Percentiles rank a stretch among this genome's conserved stretches.
Conservation (phyloP, 2,113 vertebrate genomes). For the Oreochromis tanganicae region DNA sequence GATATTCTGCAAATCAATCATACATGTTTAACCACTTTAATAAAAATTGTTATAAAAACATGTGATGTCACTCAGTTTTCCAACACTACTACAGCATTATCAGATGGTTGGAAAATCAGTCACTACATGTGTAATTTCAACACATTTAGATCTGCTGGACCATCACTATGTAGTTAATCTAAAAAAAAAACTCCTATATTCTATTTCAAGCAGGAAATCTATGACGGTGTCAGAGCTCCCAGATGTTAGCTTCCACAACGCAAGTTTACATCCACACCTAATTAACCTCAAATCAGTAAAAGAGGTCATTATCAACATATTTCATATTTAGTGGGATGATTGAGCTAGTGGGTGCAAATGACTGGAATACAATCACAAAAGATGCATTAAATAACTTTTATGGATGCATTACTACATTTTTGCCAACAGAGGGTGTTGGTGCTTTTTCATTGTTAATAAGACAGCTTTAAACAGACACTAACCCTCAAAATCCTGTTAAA, state of each 20-base stretch:
- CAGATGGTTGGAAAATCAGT: neutral
- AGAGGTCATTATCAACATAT: neutral
- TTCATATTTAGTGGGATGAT: neutral
- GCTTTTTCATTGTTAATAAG: neutral
- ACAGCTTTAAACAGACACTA: conserved; percentile 41
- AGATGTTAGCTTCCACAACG: neutral
- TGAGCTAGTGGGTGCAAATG: neutral
- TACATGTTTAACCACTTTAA: neutral
- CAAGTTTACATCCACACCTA: neutral
- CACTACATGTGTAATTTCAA: neutral
- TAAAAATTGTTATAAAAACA: neutral
- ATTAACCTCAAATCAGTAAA: neutral
- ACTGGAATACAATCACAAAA: neutral
- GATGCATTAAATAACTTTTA: neutral
- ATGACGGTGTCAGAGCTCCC: neutral
- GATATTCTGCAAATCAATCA: neutral
- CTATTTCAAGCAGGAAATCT: neutral
- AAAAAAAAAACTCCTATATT: neutral
- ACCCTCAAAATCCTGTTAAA: conserved; percentile 97
- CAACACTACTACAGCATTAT: neutral
- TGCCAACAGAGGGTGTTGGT: conserved; percentile 59
- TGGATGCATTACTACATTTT: conserved; percentile 11
- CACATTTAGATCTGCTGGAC: neutral
- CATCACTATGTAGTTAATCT: neutral
- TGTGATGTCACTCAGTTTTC: neutral